A percentile compares a stretch with the other conserved stretches of the same genome.
Evolutionary conservation across 2,797 vertebrate species (phyloP).

Genomic region (Hapalemur alaotrensis): DNA sequence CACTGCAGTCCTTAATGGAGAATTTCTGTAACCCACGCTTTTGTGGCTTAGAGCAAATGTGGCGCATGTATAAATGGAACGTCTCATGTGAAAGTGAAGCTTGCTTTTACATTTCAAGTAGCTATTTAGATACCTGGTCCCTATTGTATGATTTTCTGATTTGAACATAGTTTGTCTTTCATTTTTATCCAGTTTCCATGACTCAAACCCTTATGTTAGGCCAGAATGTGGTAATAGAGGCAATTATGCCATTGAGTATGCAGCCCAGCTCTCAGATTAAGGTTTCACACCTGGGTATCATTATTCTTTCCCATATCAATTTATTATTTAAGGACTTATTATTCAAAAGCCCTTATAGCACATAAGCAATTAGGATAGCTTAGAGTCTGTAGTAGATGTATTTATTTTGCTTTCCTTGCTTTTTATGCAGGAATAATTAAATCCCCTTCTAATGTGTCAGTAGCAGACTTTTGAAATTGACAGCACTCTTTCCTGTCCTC

Average conservation of each 20-base stretch:
- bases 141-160: conserved; percentile 74
- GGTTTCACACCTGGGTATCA: conserved; percentile 86
- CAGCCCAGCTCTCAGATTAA: conserved; percentile 77
- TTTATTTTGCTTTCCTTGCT: conserved; percentile 83
- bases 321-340: conserved; percentile 86
- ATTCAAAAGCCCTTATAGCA: conserved; percentile 83
- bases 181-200: conserved; percentile 79
- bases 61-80: conserved; percentile 70
- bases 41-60: conserved; percentile 51
- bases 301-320: conserved; percentile 85
- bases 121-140: conserved; percentile 78
- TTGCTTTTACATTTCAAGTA: conserved; percentile 79
- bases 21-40: conserved; percentile 72
- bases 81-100: conserved; percentile 65
- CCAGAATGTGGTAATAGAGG: conserved; percentile 82
- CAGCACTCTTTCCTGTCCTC: neutral
- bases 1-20: conserved; percentile 12
- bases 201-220: conserved; percentile 75
- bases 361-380: conserved; percentile 81
- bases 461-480: conserved; percentile 70
- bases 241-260: conserved; percentile 84
- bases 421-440: conserved; percentile 84
- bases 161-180: conserved; percentile 76
- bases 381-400: conserved; percentile 80
- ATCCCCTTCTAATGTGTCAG: conserved; percentile 76